Percentiles rank a stretch among this genome's conserved stretches.
phyloP scores from a whole-genome alignment of 2,113 vertebrate species.

The Antigone vipio region DNA sequence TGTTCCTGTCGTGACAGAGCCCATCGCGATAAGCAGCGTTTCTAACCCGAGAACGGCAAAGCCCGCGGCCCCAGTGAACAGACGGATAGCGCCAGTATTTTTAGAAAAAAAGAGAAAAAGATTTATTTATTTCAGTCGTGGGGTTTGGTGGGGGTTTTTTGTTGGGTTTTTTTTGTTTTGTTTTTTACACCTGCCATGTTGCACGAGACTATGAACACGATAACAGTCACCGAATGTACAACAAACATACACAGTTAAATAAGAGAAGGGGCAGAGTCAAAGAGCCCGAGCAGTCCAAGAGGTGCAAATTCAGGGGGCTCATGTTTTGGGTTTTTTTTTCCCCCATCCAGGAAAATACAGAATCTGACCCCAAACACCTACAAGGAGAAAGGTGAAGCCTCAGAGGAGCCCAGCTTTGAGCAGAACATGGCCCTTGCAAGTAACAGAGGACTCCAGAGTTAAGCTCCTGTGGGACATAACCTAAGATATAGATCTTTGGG shows the following conservation, averaged over 20 bases:
- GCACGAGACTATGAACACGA: slow-evolving; percentile 72
- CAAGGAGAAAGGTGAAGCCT: background rate
- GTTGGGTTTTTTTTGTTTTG: background rate
- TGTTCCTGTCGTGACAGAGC: background rate
- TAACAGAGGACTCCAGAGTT: background rate
- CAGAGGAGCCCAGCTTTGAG: background rate
- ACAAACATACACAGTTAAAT: slow-evolving; percentile 75
- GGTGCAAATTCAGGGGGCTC: background rate
- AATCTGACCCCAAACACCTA: background rate
- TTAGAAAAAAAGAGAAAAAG: background rate
- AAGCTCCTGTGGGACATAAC: background rate
- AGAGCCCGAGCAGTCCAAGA: slow-evolving; percentile 1
- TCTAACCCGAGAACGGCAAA: too few relatives aligned
- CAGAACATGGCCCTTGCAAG: rapidly evolving
- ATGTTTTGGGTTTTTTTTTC: too few relatives aligned
- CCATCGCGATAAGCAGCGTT: background rate
- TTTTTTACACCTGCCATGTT: slow-evolving; percentile 50
- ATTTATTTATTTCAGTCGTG: slow-evolving; percentile 54
- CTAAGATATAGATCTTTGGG: background rate
- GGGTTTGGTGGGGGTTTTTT: too few relatives aligned
- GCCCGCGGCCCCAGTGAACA: background rate
- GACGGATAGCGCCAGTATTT: rapidly evolving
- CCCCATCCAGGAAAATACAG: background rate
- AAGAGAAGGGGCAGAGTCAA: slow-evolving; percentile 45
- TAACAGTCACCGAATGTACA: slow-evolving; percentile 73